Evolutionary conservation across 2,797 vertebrate species (phyloP), one percentile per base, ranked within the genome.

Genomic region (Bovichtus diacanthus): DNA sequence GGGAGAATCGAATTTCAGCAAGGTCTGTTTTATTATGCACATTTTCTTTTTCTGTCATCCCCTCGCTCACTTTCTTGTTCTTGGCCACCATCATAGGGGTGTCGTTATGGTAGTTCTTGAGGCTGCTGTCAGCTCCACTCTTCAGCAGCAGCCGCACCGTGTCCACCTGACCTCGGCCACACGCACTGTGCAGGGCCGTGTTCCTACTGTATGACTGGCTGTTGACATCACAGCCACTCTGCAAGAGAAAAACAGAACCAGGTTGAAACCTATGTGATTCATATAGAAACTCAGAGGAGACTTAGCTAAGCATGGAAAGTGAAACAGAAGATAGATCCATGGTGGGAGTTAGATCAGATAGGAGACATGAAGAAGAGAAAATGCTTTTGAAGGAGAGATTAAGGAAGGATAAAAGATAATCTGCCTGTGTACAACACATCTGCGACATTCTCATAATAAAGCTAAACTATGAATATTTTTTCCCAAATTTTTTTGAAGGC

Each of bases 81-180:
- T 95, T 96, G 39, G 97, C 96, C 90, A 98, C 96, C 94, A 96
- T 98, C 66, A 97, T 92, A 0, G 97, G 94, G 0, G 97, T 98
- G 87, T 98, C 97, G 0, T 98, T 98, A 86, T 98, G 97, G 58
- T 96, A 96, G 90, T 98, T 98, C 90, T 97, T 97, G 73, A 98
- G 89, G 82, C 95, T 95, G 67, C 95, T 95, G 88, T 98, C 97
- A 0, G 97, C 97, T 16, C 97, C 97, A 9, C 93, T 97, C 73
- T 95, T 96, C 50, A 98, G 92, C 66, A 98, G 93, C 19, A 95
- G 86, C 6, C 96, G 87, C 58, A 96, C 95, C 0, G 94, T 95
- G 31, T 97, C 96, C 58, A 95, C 90, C 34, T 97, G 95, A n/a
- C 96, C 97, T 34, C 97, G 94, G 8, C 97, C 97, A 4, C 96